Evolutionary conservation across 2,797 vertebrate species (phyloP).

Genomic region (Anguilla anguilla): DNA sequence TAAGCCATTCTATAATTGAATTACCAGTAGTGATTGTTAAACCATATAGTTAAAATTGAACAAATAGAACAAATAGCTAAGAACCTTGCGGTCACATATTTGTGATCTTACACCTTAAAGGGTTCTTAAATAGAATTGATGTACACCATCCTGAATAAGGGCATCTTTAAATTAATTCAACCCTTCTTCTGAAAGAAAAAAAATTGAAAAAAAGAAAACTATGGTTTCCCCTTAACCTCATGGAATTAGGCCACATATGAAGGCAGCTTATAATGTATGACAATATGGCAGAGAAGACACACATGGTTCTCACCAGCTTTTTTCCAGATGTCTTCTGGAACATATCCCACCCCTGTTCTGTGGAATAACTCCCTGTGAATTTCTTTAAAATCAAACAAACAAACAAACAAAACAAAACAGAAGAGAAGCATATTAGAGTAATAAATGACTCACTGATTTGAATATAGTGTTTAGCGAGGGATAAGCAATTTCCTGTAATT

Average conservation of each 20-base stretch:
- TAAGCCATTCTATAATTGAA: no score
- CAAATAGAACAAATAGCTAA: no score
- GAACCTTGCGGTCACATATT: no score
- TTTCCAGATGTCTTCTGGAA: slow-evolving; percentile 89
- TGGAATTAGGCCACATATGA: background rate
- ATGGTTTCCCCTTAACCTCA: background rate
- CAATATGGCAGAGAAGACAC: background rate
- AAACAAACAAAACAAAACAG: background rate
- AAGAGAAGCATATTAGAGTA: slow-evolving; percentile 12
- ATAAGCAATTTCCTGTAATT: background rate
- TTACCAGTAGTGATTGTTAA: no score
- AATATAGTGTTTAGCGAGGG: background rate
- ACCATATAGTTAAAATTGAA: no score
- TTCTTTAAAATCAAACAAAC: slow-evolving; percentile 70
- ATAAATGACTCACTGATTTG: background rate
- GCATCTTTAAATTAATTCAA: no score
- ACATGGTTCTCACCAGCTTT: slow-evolving; percentile 83
- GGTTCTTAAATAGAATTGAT: no score
- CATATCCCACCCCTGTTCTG: slow-evolving; percentile 87
- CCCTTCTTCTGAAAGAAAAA: background rate
- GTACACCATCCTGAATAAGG: no score
- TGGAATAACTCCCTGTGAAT: slow-evolving; percentile 94
- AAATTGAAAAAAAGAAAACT: background rate
- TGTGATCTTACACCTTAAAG: no score
- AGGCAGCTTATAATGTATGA: background rate